Conservation (phyloP, 2,888 invertebrate species). For the Philaethria dido region DNA sequence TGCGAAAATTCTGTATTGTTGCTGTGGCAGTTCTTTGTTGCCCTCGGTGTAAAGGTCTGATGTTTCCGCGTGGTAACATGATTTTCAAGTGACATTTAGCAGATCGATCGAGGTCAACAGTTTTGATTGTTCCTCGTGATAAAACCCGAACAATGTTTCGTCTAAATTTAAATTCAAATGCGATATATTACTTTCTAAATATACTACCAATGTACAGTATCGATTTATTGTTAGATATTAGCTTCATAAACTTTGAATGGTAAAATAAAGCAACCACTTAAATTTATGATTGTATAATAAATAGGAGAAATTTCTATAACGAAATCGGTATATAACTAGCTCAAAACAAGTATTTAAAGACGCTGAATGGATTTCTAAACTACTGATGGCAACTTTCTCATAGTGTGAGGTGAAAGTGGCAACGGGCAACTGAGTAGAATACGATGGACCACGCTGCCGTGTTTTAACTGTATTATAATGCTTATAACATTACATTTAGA, state of each 20-base stretch:
- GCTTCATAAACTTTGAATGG: not conserved
- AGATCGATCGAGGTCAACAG: conserved; percentile 71
- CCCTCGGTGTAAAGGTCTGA: conserved; percentile 61
- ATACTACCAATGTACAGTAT: conserved; percentile 8
- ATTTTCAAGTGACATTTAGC: conserved; percentile 75
- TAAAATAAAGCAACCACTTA: conserved; percentile 12
- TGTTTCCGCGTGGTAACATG: conserved; percentile 74
- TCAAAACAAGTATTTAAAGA: conserved; percentile 49
- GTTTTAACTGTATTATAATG: conserved; percentile 22
- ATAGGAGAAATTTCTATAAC: conserved; percentile 28
- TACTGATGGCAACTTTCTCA: conserved; percentile 73
- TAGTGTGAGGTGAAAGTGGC: conserved; percentile 76
- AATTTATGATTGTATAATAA: conserved; percentile 23
- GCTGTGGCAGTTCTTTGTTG: conserved; percentile 69
- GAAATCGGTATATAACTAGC: conserved; percentile 32
- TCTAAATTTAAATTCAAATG: conserved; percentile 14
- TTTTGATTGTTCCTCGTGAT: conserved; percentile 37
- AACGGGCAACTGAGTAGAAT: conserved; percentile 59
- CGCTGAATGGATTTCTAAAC: conserved; percentile 71
- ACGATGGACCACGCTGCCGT: conserved; percentile 33
- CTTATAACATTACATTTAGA: conserved; percentile 29
- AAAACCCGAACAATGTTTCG: conserved; percentile 27
- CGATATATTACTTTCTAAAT: conserved; percentile 7
- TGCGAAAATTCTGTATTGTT: conserved; percentile 59
- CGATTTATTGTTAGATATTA: not conserved